Evolutionary conservation across 2,113 vertebrate species (phyloP).

Genomic region (Hepsetus odoe): DNA sequence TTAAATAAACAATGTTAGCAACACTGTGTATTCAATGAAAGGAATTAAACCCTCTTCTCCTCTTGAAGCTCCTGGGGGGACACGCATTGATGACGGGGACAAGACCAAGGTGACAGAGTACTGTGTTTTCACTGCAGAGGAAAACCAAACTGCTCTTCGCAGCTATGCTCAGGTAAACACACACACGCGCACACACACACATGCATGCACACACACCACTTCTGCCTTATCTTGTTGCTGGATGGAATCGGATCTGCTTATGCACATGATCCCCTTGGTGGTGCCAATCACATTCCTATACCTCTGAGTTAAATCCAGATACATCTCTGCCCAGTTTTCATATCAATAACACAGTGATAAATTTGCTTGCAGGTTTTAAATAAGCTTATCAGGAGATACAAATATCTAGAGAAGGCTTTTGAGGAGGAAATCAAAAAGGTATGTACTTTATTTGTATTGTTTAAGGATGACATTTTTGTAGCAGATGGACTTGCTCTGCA

Average conservation of each 20-base stretch:
- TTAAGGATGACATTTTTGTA: background rate
- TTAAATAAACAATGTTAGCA: no score
- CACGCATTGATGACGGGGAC: constrained; percentile 89
- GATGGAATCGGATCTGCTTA: constrained; percentile 42
- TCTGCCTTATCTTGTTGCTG: background rate
- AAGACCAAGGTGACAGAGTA: constrained; percentile 89
- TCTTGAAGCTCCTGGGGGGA: constrained; percentile 86
- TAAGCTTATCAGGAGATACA: constrained; percentile 94
- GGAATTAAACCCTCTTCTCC: no score
- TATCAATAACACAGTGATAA: background rate
- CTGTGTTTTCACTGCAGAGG: constrained; percentile 88
- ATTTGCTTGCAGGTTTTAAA: constrained; percentile 85
- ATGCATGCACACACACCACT: background rate
- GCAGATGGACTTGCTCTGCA: background rate
- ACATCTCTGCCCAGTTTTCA: no score
- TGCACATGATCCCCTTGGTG: background rate
- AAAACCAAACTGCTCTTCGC: constrained; percentile 85
- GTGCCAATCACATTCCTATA: no score
- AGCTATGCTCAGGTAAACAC: constrained; percentile 89
- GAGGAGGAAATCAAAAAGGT: constrained; percentile 97
- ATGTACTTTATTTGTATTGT: constrained; percentile 26
- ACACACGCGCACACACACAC: no score
- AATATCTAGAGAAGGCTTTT: constrained; percentile 93
- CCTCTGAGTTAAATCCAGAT: no score
- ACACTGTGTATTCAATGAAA: no score